Percentiles rank a stretch among this genome's conserved stretches.
These are phyloP conservation scores for Lagria hirta DNA, from an alignment of 2,888 invertebrate species.

Conservation along the genomic window DNA sequence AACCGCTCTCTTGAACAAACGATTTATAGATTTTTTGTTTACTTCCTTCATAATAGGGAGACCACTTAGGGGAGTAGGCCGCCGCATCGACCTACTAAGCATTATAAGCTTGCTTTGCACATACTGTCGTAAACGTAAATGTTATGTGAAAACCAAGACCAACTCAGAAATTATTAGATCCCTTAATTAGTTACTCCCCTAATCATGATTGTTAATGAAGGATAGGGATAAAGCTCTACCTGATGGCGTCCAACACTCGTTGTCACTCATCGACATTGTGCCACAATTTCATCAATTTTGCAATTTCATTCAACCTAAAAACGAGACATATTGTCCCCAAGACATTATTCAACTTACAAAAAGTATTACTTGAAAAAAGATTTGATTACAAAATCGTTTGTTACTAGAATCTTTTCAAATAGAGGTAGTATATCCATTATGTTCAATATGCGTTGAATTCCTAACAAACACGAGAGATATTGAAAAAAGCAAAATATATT, in stretches of 20 bases:
- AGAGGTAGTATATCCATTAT: too few relatives aligned
- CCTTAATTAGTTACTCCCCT: too few relatives aligned
- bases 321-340: not conserved
- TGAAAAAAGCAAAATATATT: too few relatives aligned
- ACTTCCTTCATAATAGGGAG: conserved; percentile 10
- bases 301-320: conserved; percentile 12
- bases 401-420: too few relatives aligned
- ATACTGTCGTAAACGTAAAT: conserved; percentile 15
- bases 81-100: too few relatives aligned
- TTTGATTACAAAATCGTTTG: too few relatives aligned
- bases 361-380: too few relatives aligned
- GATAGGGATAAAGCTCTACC: conserved; percentile 8
- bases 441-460: too few relatives aligned
- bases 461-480: too few relatives aligned
- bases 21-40: conserved; percentile 29
- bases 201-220: conserved; percentile 19
- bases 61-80: conserved; percentile 6
- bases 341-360: too few relatives aligned
- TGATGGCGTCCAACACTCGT: conserved; percentile 5
- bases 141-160: too few relatives aligned
- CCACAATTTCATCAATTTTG: conserved; percentile 16
- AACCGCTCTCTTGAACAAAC: conserved; percentile 19
- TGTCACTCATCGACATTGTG: conserved; percentile 21
- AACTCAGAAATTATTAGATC: too few relatives aligned
- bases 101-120: conserved; percentile 7